Evolutionary conservation across 2,888 invertebrate species (phyloP), one percentile per base, ranked within the genome.

Genomic region (Cheilosia vulpina): DNA sequence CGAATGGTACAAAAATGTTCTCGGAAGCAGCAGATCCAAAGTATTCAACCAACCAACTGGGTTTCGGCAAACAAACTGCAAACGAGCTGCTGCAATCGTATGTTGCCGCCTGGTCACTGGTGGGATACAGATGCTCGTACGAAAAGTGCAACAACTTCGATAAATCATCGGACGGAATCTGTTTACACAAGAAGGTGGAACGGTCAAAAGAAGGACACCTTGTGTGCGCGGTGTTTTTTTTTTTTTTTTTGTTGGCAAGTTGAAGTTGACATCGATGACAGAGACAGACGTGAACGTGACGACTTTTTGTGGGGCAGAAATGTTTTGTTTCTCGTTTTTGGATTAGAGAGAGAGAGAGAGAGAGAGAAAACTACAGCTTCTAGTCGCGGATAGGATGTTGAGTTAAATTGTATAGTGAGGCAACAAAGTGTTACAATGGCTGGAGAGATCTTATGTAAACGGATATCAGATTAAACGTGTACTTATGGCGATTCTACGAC

Each of bases 101-200:
- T 60, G 45, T 15, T 43, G 50, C 60, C 24, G 43, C 15, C 38
- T 53, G 53, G 72, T 53, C 62, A 53, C 43, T 75, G 65, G 75
- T 57, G 63, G 55, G 4, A 63, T 47, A 19, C 9, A 17, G 9
- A 57, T 55, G 63, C 55, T 31, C 9, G 31, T 9, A 31, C 31
- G 17, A 75, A 75, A 58, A 63, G 73, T 73, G 73, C 73, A 63
- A 63, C 55, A 11, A 57, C 45, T 63, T 73, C 43, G 57, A 75
- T 75, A 75, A 75, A 75, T 75, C 75, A 75, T 75, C 65, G 57
- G 15, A 50, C 27, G 65, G 73, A 53, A 63, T 55, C 53, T 45
- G 63, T 34, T 73, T 50, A 24, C 24, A 6, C 38, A 43, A 31
- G 21, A 24, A 34, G 52, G 41, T 62, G 52, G 15, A 41, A 24